Evolutionary conservation across 2,888 invertebrate genomes (phyloP).

Genomic region (Lomographa bimaculata): DNA sequence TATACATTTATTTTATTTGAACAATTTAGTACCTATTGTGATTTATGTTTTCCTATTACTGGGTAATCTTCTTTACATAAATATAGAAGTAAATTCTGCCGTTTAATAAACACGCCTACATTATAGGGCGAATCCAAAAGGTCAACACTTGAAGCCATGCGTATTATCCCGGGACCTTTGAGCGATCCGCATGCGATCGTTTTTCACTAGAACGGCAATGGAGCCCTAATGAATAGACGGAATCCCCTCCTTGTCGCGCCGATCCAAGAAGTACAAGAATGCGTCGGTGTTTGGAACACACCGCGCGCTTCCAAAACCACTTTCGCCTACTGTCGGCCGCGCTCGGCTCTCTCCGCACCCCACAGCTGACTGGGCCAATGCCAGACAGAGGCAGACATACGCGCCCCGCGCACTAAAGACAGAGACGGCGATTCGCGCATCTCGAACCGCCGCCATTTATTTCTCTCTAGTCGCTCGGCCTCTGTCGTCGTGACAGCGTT

Average conservation of each 20-base stretch:
- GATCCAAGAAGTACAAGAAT: constrained; percentile 55
- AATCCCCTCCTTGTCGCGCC: constrained; percentile 30
- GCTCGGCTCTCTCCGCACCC: constrained; percentile 67
- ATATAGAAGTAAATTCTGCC: no score
- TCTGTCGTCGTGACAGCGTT: constrained; percentile 75
- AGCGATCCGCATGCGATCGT: constrained; percentile 17
- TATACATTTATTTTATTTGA: constrained; percentile 8
- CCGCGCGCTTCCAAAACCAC: constrained; percentile 69
- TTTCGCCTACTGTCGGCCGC: constrained; percentile 71
- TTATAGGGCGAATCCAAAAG: no score
- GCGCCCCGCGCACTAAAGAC: constrained; percentile 38
- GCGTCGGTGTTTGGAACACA: constrained; percentile 49
- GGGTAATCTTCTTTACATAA: no score
- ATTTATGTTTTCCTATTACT: no score
- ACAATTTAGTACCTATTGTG: no score
- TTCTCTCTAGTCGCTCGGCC: constrained; percentile 73
- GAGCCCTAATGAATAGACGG: constrained; percentile 42
- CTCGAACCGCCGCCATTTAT: constrained; percentile 73
- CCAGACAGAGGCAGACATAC: constrained; percentile 53
- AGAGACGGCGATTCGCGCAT: constrained; percentile 62
- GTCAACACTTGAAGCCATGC: constrained; percentile 22
- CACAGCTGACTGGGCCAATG: constrained; percentile 77
- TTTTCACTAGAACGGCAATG: constrained; percentile 26
- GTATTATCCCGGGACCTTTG: constrained; percentile 19
- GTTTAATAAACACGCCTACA: constrained; percentile 3